Conservation (phyloP, 2,888 invertebrate species). For the Ctenicera cuprea region DNA sequence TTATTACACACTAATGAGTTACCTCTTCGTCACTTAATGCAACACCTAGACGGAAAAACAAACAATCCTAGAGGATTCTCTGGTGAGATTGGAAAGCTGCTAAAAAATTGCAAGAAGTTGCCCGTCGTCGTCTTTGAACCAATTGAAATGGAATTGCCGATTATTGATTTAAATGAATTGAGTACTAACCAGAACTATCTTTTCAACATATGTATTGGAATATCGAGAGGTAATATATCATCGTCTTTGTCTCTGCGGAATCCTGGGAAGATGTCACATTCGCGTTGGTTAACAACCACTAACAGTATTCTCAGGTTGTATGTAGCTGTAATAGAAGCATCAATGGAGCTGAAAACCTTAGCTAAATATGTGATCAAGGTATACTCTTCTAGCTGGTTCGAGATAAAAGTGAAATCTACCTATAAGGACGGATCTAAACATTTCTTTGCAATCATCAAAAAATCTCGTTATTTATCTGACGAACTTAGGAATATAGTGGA, state of each 20-base stretch:
- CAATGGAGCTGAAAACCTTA: conserved; percentile 12
- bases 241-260: neutral
- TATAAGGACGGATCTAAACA: conserved; percentile 9
- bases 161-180: conserved; percentile 10
- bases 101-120: conserved; percentile 6
- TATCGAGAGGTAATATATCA: neutral
- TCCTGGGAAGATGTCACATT: neutral
- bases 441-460: conserved; percentile 16
- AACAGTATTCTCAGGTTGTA: neutral
- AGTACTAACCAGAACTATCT: conserved; percentile 11
- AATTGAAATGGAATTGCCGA: conserved; percentile 11
- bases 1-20: conserved; percentile 6
- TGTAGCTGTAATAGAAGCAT: conserved; percentile 13
- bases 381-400: neutral
- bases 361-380: conserved; percentile 18
- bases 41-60: conserved; percentile 21
- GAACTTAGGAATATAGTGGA: conserved; percentile 1
- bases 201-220: conserved; percentile 1
- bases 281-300: conserved; percentile 10
- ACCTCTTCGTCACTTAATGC: neutral
- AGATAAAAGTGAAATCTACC: neutral
- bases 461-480: conserved; percentile 6
- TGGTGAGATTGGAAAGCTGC: neutral
- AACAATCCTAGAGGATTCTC: conserved; percentile 4
- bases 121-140: neutral